Conservation (phyloP, 2,113 vertebrate genomes). For the Pachypanchax playfairii region DNA sequence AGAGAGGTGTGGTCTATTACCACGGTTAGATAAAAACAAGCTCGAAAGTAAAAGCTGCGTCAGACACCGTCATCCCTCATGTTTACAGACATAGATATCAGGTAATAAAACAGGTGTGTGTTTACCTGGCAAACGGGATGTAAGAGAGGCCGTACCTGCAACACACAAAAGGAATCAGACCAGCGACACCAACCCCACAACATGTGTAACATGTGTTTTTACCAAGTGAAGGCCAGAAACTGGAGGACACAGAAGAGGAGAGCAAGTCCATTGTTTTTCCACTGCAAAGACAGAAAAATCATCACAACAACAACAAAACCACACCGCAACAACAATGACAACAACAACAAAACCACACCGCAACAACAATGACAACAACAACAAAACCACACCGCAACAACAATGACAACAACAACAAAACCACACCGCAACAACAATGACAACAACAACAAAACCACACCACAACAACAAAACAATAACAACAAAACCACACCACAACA, state of each 20-base stretch:
- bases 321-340: background rate
- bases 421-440: background rate
- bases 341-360: background rate
- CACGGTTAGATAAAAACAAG: too few species aligned
- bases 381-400: background rate
- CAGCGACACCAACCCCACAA: background rate
- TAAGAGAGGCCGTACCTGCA: conserved; percentile 72
- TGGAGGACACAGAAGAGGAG: conserved; percentile 90
- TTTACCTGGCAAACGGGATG: conserved; percentile 70
- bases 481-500: too few species aligned
- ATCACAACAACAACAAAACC: background rate
- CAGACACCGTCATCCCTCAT: too few species aligned
- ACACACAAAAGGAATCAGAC: conserved; percentile 20
- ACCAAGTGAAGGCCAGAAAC: conserved; percentile 91
- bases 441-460: too few species aligned
- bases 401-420: background rate
- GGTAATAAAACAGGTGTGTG: background rate
- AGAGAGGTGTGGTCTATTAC: too few species aligned
- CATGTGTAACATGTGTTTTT: conserved; percentile 38
- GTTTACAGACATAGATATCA: too few species aligned
- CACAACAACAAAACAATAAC: too few species aligned
- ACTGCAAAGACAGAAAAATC: conserved; percentile 68
- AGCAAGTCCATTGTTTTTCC: conserved; percentile 82
- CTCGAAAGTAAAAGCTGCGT: too few species aligned
- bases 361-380: background rate